These are phyloP conservation scores for Cyprinodon brontotheroides DNA, from an alignment of 2,113 vertebrate genomes.

Conservation along the genomic window DNA sequence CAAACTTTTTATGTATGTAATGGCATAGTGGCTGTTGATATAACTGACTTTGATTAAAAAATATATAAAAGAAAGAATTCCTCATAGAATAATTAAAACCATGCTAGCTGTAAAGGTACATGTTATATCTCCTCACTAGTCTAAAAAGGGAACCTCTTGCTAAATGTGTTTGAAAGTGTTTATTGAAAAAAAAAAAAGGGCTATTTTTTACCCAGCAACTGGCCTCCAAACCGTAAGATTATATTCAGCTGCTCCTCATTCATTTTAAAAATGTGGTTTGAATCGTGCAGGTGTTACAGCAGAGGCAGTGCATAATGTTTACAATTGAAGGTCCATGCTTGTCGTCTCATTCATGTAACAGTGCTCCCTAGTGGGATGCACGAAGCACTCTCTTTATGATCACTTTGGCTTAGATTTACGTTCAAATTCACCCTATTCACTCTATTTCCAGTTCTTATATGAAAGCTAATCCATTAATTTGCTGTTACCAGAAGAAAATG, in stretches of 20 bases:
- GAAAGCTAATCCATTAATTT: background rate
- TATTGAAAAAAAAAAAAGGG: background rate
- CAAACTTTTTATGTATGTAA: no score
- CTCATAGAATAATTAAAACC: background rate
- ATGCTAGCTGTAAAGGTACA: background rate
- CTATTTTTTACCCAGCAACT: background rate
- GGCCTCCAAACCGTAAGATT: background rate
- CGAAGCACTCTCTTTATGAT: background rate
- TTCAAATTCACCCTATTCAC: background rate
- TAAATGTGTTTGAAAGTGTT: background rate
- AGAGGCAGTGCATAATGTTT: background rate
- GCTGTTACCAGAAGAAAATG: background rate
- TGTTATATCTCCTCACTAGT: background rate
- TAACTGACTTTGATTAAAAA: no score
- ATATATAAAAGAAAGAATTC: no score
- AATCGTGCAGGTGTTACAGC: background rate
- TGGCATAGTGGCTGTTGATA: no score
- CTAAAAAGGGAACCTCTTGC: background rate
- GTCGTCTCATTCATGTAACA: background rate
- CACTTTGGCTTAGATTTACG: background rate
- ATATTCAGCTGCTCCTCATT: background rate
- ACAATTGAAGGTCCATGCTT: background rate
- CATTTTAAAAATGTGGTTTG: background rate
- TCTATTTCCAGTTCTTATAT: background rate
- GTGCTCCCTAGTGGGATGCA: background rate